phyloP scores from a whole-genome alignment of 2,888 invertebrate genomes.

The Nomada flava region DNA sequence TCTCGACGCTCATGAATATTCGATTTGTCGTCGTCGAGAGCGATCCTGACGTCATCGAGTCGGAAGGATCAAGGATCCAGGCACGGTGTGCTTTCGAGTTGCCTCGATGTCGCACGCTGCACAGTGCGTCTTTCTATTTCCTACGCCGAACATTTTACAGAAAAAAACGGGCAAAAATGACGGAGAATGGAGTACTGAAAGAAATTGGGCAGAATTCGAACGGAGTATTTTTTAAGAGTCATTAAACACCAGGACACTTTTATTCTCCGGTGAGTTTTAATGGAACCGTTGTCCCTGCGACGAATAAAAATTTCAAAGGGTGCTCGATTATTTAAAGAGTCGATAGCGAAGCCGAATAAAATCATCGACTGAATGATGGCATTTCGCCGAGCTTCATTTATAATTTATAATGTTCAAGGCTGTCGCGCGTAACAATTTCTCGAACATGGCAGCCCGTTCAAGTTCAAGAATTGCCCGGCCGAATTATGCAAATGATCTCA shows the following conservation, averaged over 20 bases:
- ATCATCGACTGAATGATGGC: not conserved
- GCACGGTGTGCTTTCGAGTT: slow-evolving; percentile 43
- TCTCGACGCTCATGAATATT: slow-evolving; percentile 66
- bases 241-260: too few species aligned
- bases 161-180: not conserved
- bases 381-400: not conserved
- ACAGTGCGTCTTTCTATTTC: slow-evolving; percentile 10
- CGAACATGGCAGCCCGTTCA: not conserved
- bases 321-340: too few species aligned
- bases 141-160: not conserved
- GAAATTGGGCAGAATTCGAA: too few species aligned
- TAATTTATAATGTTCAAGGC: not conserved
- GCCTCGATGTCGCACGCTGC: slow-evolving; percentile 36
- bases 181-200: not conserved
- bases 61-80: slow-evolving; percentile 72
- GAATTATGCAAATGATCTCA: slow-evolving; percentile 77
- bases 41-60: slow-evolving; percentile 72
- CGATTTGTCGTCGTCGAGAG: slow-evolving; percentile 64
- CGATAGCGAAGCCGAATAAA: not conserved
- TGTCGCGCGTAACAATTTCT: not conserved
- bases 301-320: too few species aligned
- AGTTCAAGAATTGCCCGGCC: slow-evolving; percentile 38
- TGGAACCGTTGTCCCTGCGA: too few species aligned
- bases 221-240: too few species aligned
- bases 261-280: too few species aligned